Evolutionary conservation across 2,113 vertebrate species (phyloP).

Genomic region (Macquaria ambigua): DNA sequence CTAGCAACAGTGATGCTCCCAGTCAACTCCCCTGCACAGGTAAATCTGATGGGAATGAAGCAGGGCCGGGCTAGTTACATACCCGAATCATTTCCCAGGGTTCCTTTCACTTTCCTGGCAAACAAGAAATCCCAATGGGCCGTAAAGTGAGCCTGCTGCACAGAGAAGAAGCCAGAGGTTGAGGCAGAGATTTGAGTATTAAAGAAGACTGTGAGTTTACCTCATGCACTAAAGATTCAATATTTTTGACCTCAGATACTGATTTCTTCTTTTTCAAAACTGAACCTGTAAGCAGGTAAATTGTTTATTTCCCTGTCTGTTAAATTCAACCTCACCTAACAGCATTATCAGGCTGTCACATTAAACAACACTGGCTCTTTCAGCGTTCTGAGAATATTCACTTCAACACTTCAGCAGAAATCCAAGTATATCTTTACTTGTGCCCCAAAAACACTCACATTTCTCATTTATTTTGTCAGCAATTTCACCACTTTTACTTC

Average conservation of each 20-base stretch:
- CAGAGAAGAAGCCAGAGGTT: background rate
- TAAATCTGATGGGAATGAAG: conserved; percentile 44
- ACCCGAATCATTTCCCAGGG: conserved; percentile 10
- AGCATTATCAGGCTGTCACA: background rate
- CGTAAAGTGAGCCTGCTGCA: background rate
- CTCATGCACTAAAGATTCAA: background rate
- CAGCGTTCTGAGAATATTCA: too few species aligned
- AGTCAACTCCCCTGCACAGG: conserved; percentile 12
- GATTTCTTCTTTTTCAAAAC: background rate
- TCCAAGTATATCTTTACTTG: too few species aligned
- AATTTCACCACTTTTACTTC: background rate
- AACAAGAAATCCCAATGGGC: conserved; percentile 28
- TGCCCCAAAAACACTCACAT: too few species aligned
- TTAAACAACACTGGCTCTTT: too few species aligned
- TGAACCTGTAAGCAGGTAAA: background rate
- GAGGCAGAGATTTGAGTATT: background rate
- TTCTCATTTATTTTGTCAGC: too few species aligned
- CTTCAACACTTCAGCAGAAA: background rate
- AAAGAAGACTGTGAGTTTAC: background rate
- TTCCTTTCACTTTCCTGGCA: conserved; percentile 23
- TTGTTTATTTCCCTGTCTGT: background rate
- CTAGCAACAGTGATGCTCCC: conserved; percentile 57
- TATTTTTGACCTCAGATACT: background rate
- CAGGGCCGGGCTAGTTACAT: background rate
- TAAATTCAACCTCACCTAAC: background rate